A percentile compares a stretch with the other conserved stretches of the same genome.
phyloP scores from a whole-genome alignment of 1,140 invertebrate species.

The Heterodera schachtii region DNA sequence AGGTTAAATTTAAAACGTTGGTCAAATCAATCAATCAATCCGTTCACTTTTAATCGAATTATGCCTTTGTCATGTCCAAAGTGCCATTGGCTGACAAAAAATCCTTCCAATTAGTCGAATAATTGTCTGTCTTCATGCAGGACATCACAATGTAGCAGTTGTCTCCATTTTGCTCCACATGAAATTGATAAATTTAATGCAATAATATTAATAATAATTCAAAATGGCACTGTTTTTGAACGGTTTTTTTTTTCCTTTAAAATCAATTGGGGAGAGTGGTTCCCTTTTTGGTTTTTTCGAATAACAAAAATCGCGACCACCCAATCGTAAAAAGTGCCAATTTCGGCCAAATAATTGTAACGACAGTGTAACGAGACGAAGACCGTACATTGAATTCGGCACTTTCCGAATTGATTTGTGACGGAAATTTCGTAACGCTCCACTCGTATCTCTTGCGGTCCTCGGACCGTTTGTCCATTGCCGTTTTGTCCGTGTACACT shows the following conservation, averaged over 20 bases:
- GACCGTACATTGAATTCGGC: slow-evolving; percentile 48
- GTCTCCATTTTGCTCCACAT: slow-evolving; percentile 31
- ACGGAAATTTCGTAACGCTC: slow-evolving; percentile 49
- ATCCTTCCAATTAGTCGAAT: slow-evolving; percentile 55
- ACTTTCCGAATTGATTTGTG: slow-evolving; percentile 54
- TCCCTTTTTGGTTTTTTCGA: too few relatives aligned
- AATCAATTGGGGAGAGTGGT: too few relatives aligned
- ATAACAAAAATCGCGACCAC: too few relatives aligned
- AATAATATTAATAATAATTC: not conserved
- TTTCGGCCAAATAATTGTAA: too few relatives aligned
- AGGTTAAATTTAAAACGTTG: too few relatives aligned
- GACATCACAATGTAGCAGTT: slow-evolving; percentile 55
- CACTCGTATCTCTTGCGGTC: slow-evolving; percentile 48
- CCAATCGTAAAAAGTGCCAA: too few relatives aligned
- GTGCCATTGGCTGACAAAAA: slow-evolving; percentile 49
- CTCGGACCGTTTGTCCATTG: slow-evolving; percentile 43
- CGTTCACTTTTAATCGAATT: not conserved
- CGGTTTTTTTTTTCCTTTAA: too few relatives aligned
- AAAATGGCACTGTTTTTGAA: not conserved
- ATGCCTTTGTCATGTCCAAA: slow-evolving; percentile 42
- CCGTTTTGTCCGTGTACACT: slow-evolving; percentile 43
- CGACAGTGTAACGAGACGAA: not conserved
- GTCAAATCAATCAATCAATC: too few relatives aligned
- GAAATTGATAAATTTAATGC: not conserved
- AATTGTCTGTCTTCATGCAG: slow-evolving; percentile 50